Conservation (phyloP, 2,888 invertebrate species). For the Latrodectus hesperus region DNA sequence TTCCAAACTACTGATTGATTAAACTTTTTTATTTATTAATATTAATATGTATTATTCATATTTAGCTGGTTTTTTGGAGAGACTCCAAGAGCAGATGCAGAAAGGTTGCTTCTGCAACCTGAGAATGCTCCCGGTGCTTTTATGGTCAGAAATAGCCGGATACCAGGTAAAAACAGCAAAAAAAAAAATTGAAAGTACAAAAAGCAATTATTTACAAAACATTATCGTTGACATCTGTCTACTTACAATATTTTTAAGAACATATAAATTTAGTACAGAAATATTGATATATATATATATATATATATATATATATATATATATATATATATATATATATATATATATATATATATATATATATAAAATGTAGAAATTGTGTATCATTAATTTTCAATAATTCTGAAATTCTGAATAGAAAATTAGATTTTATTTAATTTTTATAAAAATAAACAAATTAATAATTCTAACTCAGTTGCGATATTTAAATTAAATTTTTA, state of each 20-base stretch:
- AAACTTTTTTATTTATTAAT: too few relatives aligned
- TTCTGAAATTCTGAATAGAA: too few relatives aligned
- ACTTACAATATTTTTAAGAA: neutral
- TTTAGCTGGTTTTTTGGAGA: constrained; percentile 98
- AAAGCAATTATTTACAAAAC: neutral
- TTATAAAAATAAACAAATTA: too few relatives aligned
- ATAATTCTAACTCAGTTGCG: too few relatives aligned
- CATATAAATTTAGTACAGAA: neutral
- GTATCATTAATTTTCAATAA: too few relatives aligned
- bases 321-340: neutral
- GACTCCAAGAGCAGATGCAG: constrained; percentile 96
- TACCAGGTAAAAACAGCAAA: constrained; percentile 7
- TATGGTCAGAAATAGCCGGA: constrained; percentile 88
- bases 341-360: neutral
- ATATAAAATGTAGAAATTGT: neutral
- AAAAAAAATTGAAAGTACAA: too few relatives aligned
- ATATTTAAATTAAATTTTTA: too few relatives aligned
- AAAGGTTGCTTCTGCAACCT: constrained; percentile 89
- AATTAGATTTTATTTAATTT: too few relatives aligned
- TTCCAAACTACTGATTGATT: too few relatives aligned
- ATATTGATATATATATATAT: too few relatives aligned
- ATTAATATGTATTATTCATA: constrained; percentile 7
- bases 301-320: neutral
- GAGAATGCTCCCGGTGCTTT: constrained; percentile 94
- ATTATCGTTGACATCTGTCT: too few relatives aligned